Evolutionary conservation across 1,140 invertebrate genomes (phyloP), one percentile per base, ranked within the genome.

Genomic region (Bombyx mandarina): DNA sequence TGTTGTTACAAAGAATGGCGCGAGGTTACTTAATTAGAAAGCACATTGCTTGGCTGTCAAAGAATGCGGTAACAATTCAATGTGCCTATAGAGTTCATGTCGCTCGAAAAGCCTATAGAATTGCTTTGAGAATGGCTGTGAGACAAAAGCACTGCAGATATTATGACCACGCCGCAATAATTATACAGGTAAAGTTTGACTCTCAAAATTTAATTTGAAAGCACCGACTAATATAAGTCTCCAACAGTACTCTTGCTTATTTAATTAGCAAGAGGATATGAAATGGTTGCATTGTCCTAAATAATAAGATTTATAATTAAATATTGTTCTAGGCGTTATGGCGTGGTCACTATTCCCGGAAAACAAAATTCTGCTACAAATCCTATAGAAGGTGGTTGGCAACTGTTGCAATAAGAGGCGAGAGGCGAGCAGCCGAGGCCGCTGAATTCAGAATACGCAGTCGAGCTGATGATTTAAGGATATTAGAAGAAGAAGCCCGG

Each of bases 401-500:
- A 6, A 73, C 65, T 7, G 79, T 88, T 6, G 79, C 64, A 12
- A 76, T 80, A 61, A 62, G 75, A n/a, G 83, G 83, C 7, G 78
- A 83, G 60, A 73, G 75, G 55, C 57, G 71, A 54, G 75, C 81
- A 3, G 76, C 76, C 4, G 78, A 83, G 68, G 81, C 80, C 4
- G 69, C 68, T 26, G 81, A 84, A 57, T 86, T 83, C 50, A 68
- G 81, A 18, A 66, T 86, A 43, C 71, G 73, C 57, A 83, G 79
- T 45, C 65, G 77, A 62, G 76, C 77, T 54, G 81, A 86, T 58
- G 75, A 81, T 47, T 57, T 86, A 3, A 73, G 65, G 47, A 78
- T 82, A 26, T 70, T 88, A 58, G 86, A 88, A 68, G 77, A 82
- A 60, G 79, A 88, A 69, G 79, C 83, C 0, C 61, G 75, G 47